A percentile compares a stretch with the other conserved stretches of the same genome.
Evolutionary conservation across 2,888 invertebrate species (phyloP).

Genomic region (Alcis repandata): DNA sequence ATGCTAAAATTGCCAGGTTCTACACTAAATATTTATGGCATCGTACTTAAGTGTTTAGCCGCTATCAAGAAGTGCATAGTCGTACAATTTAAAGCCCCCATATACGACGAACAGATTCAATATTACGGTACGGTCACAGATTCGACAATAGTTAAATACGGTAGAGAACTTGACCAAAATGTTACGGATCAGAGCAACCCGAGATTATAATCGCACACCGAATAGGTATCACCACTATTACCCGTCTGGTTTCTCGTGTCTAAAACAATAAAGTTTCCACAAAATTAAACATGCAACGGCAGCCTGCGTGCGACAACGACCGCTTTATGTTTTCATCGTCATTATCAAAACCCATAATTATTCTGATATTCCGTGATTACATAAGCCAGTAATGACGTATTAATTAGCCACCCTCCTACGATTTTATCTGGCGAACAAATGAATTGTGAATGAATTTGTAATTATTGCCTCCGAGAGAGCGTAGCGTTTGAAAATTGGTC

Average conservation of each 20-base stretch:
- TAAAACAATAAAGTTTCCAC: conserved; percentile 48
- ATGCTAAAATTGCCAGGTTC: too few relatives aligned
- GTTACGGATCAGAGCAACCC: neutral
- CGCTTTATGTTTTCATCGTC: conserved; percentile 53
- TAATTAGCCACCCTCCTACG: conserved; percentile 65
- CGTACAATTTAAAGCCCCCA: too few relatives aligned
- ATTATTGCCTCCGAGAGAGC: conserved; percentile 71
- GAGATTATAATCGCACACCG: conserved; percentile 9
- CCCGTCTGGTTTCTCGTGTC: conserved; percentile 45
- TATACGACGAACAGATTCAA: too few relatives aligned
- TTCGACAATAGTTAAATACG: too few relatives aligned
- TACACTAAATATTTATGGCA: too few relatives aligned
- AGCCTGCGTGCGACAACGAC: conserved; percentile 48
- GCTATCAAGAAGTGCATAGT: too few relatives aligned
- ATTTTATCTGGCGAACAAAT: conserved; percentile 69
- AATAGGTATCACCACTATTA: conserved; percentile 17
- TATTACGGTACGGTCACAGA: too few relatives aligned
- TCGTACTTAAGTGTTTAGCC: too few relatives aligned
- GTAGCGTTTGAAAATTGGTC: conserved; percentile 55
- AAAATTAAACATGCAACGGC: conserved; percentile 49
- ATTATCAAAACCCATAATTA: conserved; percentile 61
- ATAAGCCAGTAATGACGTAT: conserved; percentile 66
- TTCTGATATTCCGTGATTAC: conserved; percentile 64
- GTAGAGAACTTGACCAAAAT: neutral
- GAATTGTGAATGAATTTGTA: conserved; percentile 72